Conservation (phyloP, 2,888 invertebrate species). For the Ecdyonurus torrentis region DNA sequence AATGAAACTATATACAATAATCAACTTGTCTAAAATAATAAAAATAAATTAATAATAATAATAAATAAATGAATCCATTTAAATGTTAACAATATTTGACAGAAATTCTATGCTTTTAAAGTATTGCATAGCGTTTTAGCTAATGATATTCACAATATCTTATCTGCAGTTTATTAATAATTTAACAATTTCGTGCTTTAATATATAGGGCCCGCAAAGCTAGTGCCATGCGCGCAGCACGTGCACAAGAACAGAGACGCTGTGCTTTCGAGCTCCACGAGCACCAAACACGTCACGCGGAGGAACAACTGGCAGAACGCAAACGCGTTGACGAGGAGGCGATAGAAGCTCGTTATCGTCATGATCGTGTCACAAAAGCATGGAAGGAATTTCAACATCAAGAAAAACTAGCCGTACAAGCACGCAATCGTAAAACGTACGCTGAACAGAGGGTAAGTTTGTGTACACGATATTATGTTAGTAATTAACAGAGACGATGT, state of each 20-base stretch:
- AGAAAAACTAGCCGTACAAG: background rate
- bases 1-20: too few relatives aligned
- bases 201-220: background rate
- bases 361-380: background rate
- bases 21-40: too few relatives aligned
- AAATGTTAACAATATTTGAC: too few relatives aligned
- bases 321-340: background rate
- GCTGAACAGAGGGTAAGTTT: background rate
- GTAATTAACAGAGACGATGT: background rate
- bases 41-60: too few relatives aligned
- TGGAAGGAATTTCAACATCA: background rate
- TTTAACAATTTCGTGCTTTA: too few relatives aligned
- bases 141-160: too few relatives aligned
- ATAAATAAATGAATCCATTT: too few relatives aligned
- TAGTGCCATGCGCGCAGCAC: background rate
- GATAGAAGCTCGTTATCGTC: background rate
- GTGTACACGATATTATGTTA: background rate
- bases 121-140: too few relatives aligned
- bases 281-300: background rate
- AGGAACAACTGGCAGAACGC: background rate
- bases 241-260: background rate
- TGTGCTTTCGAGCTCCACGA: background rate
- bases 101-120: too few relatives aligned
- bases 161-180: too few relatives aligned
- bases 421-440: background rate